phyloP scores from a whole-genome alignment of 2,797 vertebrate species.

The Loriculus beryllinus region DNA sequence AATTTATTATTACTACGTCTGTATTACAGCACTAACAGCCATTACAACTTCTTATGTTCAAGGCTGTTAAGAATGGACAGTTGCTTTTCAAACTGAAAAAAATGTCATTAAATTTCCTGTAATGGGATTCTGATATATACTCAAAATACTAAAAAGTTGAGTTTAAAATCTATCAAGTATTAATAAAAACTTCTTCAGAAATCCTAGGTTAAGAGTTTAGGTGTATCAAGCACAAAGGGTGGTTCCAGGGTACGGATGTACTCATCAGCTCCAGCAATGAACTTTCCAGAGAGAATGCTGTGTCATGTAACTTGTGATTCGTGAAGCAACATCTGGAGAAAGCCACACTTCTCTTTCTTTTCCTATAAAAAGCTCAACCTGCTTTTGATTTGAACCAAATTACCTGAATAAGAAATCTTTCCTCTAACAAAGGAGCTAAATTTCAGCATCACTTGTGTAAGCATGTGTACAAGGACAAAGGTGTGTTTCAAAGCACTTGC shows the following conservation, averaged over 20 bases:
- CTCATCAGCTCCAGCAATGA: not conserved
- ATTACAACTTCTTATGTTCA: not conserved
- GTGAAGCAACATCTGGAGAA: not conserved
- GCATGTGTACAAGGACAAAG: fast-evolving
- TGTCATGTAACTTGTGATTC: not conserved
- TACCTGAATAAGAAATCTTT: not conserved
- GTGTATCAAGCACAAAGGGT: not conserved
- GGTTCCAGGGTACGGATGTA: not conserved
- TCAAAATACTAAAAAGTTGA: not conserved
- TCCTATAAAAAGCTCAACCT: not conserved
- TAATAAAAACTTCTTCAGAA: not conserved
- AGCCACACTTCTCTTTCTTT: not conserved
- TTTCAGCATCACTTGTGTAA: not conserved
- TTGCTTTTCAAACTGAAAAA: not conserved
- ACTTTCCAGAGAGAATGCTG: constrained; percentile 11
- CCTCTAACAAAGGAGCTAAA: not conserved
- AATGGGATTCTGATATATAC: not conserved
- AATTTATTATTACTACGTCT: not conserved
- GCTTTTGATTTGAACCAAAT: not conserved
- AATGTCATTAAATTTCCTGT: not conserved
- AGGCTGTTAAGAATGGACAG: not conserved
- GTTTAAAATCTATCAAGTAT: not conserved
- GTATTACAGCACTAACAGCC: not conserved
- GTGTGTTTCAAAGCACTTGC: not conserved
- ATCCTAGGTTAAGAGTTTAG: not conserved